These are phyloP conservation scores for Arnoldichthys spilopterus DNA, from an alignment of 2,797 vertebrate genomes.

Conservation along the genomic window DNA sequence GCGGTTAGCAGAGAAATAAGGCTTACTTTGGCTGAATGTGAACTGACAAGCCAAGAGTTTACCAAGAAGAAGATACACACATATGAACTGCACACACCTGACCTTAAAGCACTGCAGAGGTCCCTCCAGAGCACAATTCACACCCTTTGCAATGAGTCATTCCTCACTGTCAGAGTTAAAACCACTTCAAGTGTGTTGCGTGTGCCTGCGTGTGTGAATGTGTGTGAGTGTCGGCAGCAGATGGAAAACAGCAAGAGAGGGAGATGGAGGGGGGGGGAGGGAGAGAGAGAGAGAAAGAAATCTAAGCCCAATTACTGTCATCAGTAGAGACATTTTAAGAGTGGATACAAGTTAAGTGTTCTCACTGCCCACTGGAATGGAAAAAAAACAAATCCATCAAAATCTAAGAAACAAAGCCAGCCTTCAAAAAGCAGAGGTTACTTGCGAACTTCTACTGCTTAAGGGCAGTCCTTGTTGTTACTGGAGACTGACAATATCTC, in stretches of 20 bases:
- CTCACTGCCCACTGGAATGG: slow-evolving; percentile 40
- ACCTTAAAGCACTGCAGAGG: slow-evolving; percentile 37
- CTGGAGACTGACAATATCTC: background rate
- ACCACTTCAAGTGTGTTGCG: slow-evolving; percentile 22
- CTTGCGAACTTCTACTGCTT: background rate
- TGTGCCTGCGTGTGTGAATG: slow-evolving; percentile 7
- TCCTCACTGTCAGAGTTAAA: slow-evolving; percentile 32
- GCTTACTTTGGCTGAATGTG: slow-evolving; percentile 54
- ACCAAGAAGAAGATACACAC: slow-evolving; percentile 17
- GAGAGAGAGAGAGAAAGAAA: slow-evolving; percentile 16
- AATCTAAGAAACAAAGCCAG: slow-evolving; percentile 8
- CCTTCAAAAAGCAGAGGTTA: slow-evolving; percentile 3
- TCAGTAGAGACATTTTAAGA: slow-evolving; percentile 45
- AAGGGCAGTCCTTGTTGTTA: background rate
- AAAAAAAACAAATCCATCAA: slow-evolving; percentile 31
- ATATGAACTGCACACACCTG: slow-evolving; percentile 10
- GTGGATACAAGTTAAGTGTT: slow-evolving; percentile 35
- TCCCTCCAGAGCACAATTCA: slow-evolving; percentile 35
- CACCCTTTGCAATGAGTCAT: slow-evolving; percentile 36
- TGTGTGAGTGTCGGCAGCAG: slow-evolving; percentile 13
- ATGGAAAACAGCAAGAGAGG: slow-evolving; percentile 24
- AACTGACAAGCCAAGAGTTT: slow-evolving; percentile 56
- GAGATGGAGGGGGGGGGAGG: slow-evolving; percentile 15
- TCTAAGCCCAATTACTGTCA: slow-evolving; percentile 46
- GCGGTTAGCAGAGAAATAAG: slow-evolving; percentile 61